phyloP scores from a whole-genome alignment of 2,113 vertebrate species.

The Panthera uncia region DNA sequence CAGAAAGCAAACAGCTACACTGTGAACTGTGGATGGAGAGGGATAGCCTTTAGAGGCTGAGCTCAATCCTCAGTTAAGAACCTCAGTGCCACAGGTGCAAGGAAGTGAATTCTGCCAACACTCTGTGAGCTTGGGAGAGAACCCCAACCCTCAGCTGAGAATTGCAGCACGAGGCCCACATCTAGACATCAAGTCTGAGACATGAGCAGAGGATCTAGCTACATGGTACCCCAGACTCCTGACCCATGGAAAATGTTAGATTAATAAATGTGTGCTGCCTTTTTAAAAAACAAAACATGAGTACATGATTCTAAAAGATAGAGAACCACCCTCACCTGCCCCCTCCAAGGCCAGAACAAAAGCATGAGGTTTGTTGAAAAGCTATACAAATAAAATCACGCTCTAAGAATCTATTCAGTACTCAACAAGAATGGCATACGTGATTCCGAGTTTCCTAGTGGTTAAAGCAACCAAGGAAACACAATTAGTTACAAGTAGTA shows the following conservation, averaged over 20 bases:
- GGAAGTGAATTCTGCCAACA: neutral
- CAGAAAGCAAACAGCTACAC: neutral
- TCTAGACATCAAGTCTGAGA: neutral
- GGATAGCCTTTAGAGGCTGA: neutral
- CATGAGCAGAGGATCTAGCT: neutral
- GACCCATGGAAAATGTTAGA: neutral
- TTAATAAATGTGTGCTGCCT: neutral
- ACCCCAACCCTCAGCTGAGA: neutral
- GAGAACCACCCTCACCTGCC: neutral
- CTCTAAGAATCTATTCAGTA: neutral
- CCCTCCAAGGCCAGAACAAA: neutral
- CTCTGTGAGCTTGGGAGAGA: neutral
- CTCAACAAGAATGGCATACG: neutral
- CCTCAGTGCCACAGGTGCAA: neutral
- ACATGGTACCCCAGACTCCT: neutral
- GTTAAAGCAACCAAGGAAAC: neutral
- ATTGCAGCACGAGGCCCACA: neutral
- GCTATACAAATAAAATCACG: neutral
- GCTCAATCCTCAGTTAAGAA: neutral
- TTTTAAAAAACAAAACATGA: neutral
- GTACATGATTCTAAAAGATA: neutral
- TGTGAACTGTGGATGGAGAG: neutral
- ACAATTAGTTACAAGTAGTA: neutral
- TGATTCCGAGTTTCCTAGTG: neutral
- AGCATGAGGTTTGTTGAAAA: neutral